Evolutionary conservation across 2,113 vertebrate species (phyloP).

Genomic region (Sceloporus undulatus): DNA sequence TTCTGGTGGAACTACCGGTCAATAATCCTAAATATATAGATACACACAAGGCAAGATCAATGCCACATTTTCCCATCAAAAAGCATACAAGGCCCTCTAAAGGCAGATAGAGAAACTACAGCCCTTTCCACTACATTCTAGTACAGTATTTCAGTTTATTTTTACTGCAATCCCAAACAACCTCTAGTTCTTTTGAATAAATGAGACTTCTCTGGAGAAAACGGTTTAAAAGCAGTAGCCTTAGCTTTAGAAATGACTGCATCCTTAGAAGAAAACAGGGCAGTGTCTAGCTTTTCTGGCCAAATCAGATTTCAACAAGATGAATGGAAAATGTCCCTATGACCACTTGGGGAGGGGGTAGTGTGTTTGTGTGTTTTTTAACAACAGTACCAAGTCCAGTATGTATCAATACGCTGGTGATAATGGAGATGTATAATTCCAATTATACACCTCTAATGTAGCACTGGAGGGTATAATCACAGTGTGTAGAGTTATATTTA

Average conservation of each 20-base stretch:
- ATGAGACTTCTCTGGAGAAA: background rate
- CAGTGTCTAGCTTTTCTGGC: background rate
- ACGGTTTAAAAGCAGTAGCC: background rate
- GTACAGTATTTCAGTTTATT: background rate
- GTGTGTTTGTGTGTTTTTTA: no score
- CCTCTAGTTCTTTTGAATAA: background rate
- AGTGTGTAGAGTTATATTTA: background rate
- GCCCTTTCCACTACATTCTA: background rate
- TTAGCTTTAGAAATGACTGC: slow-evolving; percentile 59
- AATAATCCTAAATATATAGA: slow-evolving; percentile 14
- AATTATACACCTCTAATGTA: no score
- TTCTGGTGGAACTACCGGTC: slow-evolving; percentile 23
- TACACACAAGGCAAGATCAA: slow-evolving; percentile 17
- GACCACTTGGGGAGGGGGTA: background rate
- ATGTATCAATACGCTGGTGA: no score
- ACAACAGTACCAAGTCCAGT: no score
- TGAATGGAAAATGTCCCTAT: background rate
- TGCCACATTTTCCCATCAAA: background rate
- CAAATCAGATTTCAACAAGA: background rate
- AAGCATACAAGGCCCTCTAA: background rate
- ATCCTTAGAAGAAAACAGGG: background rate
- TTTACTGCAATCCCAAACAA: slow-evolving; percentile 1
- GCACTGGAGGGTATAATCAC: no score
- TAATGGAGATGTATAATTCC: no score
- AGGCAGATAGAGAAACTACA: background rate